Percentiles rank a stretch among this genome's conserved stretches.
phyloP scores from a whole-genome alignment of 2,113 vertebrate genomes.

The Myotis lucifugus region DNA sequence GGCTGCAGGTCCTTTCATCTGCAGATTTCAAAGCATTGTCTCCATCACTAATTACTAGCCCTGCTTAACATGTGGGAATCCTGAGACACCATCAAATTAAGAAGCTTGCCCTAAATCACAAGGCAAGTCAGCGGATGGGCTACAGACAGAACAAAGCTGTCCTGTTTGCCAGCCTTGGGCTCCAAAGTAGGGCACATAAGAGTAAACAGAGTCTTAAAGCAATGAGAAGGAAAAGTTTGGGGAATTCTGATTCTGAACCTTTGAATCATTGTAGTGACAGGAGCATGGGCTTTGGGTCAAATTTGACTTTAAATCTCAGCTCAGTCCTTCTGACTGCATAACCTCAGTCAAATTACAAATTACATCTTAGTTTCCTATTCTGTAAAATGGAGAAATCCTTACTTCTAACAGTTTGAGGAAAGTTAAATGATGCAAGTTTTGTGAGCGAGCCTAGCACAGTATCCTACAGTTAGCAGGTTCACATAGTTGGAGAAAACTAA shows the following conservation, averaged over 20 bases:
- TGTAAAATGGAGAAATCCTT: conserved; percentile 12
- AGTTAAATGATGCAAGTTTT: conserved; percentile 12
- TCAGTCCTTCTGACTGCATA: not conserved
- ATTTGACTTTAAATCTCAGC: conserved; percentile 41
- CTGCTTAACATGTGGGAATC: conserved; percentile 66
- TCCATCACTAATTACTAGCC: conserved; percentile 72
- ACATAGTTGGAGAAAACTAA: conserved; percentile 6
- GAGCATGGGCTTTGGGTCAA: not conserved
- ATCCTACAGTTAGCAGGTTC: conserved; percentile 8
- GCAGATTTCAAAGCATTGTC: conserved; percentile 75
- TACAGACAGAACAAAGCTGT: conserved; percentile 71
- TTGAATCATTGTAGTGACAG: conserved; percentile 2
- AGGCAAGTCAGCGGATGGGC: conserved; percentile 62
- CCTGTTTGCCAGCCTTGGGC: conserved; percentile 60
- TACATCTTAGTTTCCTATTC: conserved; percentile 14
- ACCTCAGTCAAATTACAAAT: conserved; percentile 31
- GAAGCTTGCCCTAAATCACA: conserved; percentile 74
- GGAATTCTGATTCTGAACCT: conserved; percentile 50
- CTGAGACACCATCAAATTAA: conserved; percentile 75
- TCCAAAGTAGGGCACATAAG: conserved; percentile 71
- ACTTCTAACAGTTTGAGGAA: not conserved
- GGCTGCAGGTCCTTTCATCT: conserved; percentile 72
- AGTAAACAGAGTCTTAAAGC: conserved; percentile 45
- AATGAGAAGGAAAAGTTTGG: conserved; percentile 44
- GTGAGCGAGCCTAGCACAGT: not conserved